Base-by-base conservation (phyloP, 2,797 vertebrate genomes). In the Melanotaenia maccullochi region DNA sequence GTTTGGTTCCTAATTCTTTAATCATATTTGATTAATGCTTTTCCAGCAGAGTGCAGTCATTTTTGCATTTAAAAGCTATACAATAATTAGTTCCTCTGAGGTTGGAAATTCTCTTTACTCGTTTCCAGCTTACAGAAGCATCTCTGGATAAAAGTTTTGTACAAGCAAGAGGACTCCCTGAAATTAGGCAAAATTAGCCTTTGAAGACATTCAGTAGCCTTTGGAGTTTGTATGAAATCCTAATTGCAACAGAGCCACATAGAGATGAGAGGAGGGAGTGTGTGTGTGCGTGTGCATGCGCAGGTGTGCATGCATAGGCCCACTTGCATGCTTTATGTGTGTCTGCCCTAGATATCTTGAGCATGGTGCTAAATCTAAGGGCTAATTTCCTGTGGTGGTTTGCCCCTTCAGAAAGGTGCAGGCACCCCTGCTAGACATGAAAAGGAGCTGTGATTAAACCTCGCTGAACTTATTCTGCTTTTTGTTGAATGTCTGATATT, bases 81-180 rank as follows among this genome's bases (percentile, higher is more conserved):
- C 81, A 86, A 91, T 94, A 94, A 94, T 93, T 87, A 94, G 90
- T 90, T 94, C 93, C 92, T 94, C 90, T 79, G 94, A 93, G 93
- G 77, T 84, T 89, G 83, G 68, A 92, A 86, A 88, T 84, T 85
- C 84, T 92, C 85, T 86, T 88, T 81, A 71, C 79, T 88, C 81
- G 30, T 79, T 90, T 85, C 69, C 80, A 87, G 87, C 67, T 24
- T 71, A 71, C 84, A 86, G 89, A 89, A 73, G 82, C 65, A 56
- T 87, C 87, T 85, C 67, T 30, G 81, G 83, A 91, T 88, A 77
- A 89, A 91, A 93, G 89, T 92, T 93, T 85, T 79, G 70, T 55
- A 65, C 38, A 25, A 81, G 86, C 67, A 42, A 84, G 86, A 85
- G 80, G 85, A 76, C 86, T 87, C 81, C 83, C 83, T 70, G 11